These are phyloP conservation scores for Xenus cinereus DNA, from an alignment of 2,113 vertebrate genomes.

Conservation along the genomic window DNA sequence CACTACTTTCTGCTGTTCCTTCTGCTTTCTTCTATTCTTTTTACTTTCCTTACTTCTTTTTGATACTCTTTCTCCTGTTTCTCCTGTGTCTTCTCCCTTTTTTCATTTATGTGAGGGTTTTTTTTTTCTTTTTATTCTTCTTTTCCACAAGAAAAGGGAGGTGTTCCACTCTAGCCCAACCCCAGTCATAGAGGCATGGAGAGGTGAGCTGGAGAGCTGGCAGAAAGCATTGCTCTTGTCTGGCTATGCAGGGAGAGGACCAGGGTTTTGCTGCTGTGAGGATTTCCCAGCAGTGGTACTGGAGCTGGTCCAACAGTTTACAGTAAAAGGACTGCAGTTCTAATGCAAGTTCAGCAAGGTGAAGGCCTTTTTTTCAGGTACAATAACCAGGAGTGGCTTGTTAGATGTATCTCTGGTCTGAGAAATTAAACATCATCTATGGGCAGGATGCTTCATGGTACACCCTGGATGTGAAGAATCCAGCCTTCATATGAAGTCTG, in stretches of 20 bases:
- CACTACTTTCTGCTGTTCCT: not conserved
- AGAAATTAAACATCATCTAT: not conserved
- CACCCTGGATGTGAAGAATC: not conserved
- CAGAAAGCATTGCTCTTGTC: not conserved
- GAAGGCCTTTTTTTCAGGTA: not conserved
- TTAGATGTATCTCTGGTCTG: not conserved
- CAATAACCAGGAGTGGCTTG: not conserved
- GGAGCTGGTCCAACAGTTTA: conserved; percentile 43
- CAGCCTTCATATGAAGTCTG: not conserved
- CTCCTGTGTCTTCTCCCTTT: not conserved
- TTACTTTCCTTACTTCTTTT: not conserved
- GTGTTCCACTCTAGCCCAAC: not conserved
- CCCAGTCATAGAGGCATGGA: not conserved
- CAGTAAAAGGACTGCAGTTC: conserved; percentile 31
- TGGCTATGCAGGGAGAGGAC: not conserved
- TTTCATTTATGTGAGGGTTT: not conserved
- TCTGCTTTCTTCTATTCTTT: not conserved
- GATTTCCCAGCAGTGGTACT: conserved; percentile 44
- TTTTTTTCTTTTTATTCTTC: not conserved
- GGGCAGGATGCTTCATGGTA: not conserved
- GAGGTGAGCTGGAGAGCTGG: not conserved
- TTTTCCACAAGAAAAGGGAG: not conserved
- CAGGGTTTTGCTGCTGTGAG: not conserved
- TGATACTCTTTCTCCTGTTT: not conserved
- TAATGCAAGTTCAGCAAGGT: conserved; percentile 17